Base-by-base conservation (phyloP, 2,888 invertebrate genomes). In the Pseudanteris insignis region DNA sequence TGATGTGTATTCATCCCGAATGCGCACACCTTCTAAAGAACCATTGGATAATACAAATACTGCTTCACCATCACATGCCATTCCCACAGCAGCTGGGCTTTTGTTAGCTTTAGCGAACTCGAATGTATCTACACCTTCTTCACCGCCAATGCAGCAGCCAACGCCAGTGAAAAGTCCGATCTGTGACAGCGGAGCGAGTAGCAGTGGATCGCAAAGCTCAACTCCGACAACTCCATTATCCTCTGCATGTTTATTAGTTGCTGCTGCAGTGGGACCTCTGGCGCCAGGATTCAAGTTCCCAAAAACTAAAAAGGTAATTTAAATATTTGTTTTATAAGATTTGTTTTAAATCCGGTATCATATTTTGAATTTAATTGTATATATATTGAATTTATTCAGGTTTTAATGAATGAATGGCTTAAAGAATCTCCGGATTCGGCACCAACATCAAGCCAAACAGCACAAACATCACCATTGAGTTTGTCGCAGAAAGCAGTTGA, bases 201-300 rank as follows among this genome's bases (percentile, higher is more conserved):
- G 76, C 40, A 77, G 77, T 29, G 77, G 80, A 30, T 84, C 84
- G 0, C 82, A 83, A 28, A 83, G 84, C 59, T 84, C 84, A 0
- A 84, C 84, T 3, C 85, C 86, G 0, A 83, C 85, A 37, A 85
- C 86, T 0, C 84, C 84, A 0, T 80, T 92, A 0, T 91, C 91
- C 53, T 90, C 91, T 1, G 91, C 92, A 0, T 92, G 92, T 74
- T 80, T 92, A 11, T 76, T 92, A 43, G 91, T 92, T 2, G 92
- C 92, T 66, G 92, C 92, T 0, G 92, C 92, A 0, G 91, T 92
- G 2, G 92, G 91, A 2, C 91, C 90, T 0, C 82, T 91, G 3
- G 91, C 89, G 62, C 87, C 87, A 1, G 91, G 89, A 40, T 94
- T 94, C 73, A 94, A 94, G 79, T 89, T 93, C 73, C 94, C 94